Base-by-base conservation (phyloP, 2,888 invertebrate genomes). In the Ischnura elegans region DNA sequence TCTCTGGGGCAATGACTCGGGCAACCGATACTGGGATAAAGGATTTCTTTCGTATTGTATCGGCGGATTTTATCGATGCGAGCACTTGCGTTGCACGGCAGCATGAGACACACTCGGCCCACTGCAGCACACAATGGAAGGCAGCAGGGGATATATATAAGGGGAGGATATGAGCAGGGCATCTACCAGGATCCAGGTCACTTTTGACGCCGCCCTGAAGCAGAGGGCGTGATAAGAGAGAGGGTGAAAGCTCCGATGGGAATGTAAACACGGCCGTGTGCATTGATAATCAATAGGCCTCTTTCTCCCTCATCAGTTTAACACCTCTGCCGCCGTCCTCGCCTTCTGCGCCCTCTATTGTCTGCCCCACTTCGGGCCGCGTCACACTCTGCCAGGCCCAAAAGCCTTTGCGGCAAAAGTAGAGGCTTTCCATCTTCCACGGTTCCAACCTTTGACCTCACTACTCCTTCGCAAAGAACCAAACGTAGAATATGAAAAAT, bases 281-380 rank as follows among this genome's bases (percentile, higher is more conserved):
- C 76, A 76, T 76, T 36, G 76, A 76, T 76, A 76, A 76, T 76
- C 76, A 76, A 76, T 76, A 36, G 29, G 10, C 36, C 51, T 51
- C 51, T 47, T 13, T 76, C 76, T 36, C 76, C 25, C 76, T 76
- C 76, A 76, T 76, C 36, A 76, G 76, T n/a, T 76, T 76, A 76
- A 36, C 76, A 36, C 61, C 61, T 61, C 25, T 25, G 25, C 8
- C 25, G 25, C 25, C 61, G 3, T 61, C 25, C 61, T 25, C 61
- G 19, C 19, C 19, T 8, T 5, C 13, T 19, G 2, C 36, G 76
- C 76, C 36, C 61, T 3, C 61, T 6, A 6, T n/a, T n/a, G 61
- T 61, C 61, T n/a, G 29, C n/a, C 36, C 76, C 36, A 29, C 76
- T 36, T 13, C 76, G 76, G 25, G 25, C 61, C 61, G 25, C 61